These are phyloP conservation scores for Acrocephalus arundinaceus DNA, from an alignment of 2,113 vertebrate genomes.

Conservation along the genomic window DNA sequence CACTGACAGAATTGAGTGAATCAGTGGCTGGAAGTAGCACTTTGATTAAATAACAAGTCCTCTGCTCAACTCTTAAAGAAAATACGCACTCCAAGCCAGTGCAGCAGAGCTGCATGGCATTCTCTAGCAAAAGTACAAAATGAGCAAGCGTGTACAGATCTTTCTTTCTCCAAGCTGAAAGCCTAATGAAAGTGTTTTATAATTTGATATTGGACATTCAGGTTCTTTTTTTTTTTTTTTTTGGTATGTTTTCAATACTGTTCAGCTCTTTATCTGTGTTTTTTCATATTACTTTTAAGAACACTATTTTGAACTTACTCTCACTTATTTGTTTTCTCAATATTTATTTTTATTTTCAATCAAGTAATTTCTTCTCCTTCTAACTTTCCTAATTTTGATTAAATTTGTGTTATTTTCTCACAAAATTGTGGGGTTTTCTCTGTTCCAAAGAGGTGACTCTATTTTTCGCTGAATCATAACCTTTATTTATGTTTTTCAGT, in stretches of 20 bases:
- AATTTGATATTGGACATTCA: neutral
- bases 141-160: neutral
- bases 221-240: neutral
- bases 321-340: neutral
- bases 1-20: neutral
- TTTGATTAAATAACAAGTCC: neutral
- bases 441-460: neutral
- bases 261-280: neutral
- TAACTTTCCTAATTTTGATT: neutral
- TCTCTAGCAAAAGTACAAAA: neutral
- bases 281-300: neutral
- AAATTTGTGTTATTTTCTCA: neutral
- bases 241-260: neutral
- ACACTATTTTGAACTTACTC: neutral
- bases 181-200: neutral
- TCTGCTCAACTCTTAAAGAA: neutral
- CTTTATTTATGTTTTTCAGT: neutral
- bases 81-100: neutral
- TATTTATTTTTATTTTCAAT: neutral
- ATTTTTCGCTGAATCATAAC: neutral
- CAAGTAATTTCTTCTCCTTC: neutral
- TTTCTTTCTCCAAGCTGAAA: neutral
- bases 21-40: neutral
- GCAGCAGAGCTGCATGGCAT: neutral
- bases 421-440: neutral